Conservation (phyloP, 2,113 vertebrate genomes). For the Pyxicephalus adspersus region DNA sequence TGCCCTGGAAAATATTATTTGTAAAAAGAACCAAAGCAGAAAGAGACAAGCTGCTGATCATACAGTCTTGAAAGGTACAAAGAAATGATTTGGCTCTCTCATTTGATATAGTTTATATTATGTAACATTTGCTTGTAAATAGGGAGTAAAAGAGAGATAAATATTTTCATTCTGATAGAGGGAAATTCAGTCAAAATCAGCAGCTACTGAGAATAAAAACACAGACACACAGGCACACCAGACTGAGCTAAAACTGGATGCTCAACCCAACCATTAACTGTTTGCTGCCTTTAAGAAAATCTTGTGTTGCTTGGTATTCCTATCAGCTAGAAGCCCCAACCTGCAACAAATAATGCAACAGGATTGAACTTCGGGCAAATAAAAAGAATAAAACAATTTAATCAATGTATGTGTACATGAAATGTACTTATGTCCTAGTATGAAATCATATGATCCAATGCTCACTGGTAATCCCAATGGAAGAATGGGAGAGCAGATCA, state of each 20-base stretch:
- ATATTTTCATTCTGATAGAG: slow-evolving; percentile 41
- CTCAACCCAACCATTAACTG: slow-evolving; percentile 20
- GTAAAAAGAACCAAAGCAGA: neutral
- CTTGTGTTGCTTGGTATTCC: neutral
- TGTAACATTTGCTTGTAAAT: slow-evolving; percentile 25
- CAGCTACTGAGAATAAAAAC: neutral
- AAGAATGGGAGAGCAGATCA: too few relatives aligned
- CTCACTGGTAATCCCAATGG: too few relatives aligned
- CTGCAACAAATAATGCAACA: too few relatives aligned
- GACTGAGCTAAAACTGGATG: slow-evolving; percentile 14
- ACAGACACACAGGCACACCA: neutral
- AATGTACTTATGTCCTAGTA: too few relatives aligned
- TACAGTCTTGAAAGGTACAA: neutral
- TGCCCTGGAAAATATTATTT: neutral
- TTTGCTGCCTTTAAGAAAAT: slow-evolving; percentile 26
- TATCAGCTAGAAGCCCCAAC: too few relatives aligned
- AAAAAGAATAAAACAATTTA: too few relatives aligned
- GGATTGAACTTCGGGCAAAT: too few relatives aligned
- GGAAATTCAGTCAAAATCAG: slow-evolving; percentile 18
- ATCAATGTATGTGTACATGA: too few relatives aligned
- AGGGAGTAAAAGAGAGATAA: slow-evolving; percentile 11
- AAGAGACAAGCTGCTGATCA: neutral
- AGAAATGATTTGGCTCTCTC: neutral
- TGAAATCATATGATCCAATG: too few relatives aligned
- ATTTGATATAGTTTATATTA: slow-evolving; percentile 13